Base-by-base conservation (phyloP, 2,888 invertebrate species). In the Onchidella celtica region DNA sequence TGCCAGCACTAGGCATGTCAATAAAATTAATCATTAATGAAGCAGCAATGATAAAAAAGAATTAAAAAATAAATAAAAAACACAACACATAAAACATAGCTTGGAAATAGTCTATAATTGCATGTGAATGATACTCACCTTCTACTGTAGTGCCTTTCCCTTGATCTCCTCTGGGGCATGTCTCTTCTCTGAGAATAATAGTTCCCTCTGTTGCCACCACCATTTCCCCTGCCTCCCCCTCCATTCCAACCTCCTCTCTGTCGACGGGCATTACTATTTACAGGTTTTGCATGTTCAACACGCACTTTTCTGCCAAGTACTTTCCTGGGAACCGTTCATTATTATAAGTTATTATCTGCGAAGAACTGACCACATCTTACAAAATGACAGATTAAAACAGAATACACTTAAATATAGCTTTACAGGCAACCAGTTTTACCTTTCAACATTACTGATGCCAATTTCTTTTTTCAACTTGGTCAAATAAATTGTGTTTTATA, bases 271-370 rank as follows among this genome's bases (percentile, higher is more conserved):
- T 59, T 68, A 24, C 70, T 78, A 14, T 55, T 34, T 14, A 69
- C 38, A 27, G 90, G 91, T 34, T 89, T 83, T 6, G 92, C 92
- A 86, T 91, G 91, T 74, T 91, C 91, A 27, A 91, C 92, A 57
- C 92, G 86, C 6, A 91, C 89, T 61, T 87, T 83, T 32, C 90
- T 83, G 3, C 91, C 91, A 88, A 89, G 88, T 27, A 91, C 83
- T 76, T 84, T 84, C 77, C 92, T 92, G 83, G 21, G 86, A 85
- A 68, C 57, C n/a, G n/a, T n/a, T n/a, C n/a, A n/a, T n/a, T n/a
- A n/a, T n/a, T n/a, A n/a, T n/a, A n/a, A n/a, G n/a, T n/a, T n/a
- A n/a, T n/a, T n/a, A n/a, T n/a, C n/a, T n/a, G n/a, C n/a, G n/a
- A n/a, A n/a, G n/a, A n/a, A n/a, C n/a, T n/a, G n/a, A n/a, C n/a